Base-by-base conservation (phyloP, 2,113 vertebrate genomes). In the Hyperoodon ampullatus region DNA sequence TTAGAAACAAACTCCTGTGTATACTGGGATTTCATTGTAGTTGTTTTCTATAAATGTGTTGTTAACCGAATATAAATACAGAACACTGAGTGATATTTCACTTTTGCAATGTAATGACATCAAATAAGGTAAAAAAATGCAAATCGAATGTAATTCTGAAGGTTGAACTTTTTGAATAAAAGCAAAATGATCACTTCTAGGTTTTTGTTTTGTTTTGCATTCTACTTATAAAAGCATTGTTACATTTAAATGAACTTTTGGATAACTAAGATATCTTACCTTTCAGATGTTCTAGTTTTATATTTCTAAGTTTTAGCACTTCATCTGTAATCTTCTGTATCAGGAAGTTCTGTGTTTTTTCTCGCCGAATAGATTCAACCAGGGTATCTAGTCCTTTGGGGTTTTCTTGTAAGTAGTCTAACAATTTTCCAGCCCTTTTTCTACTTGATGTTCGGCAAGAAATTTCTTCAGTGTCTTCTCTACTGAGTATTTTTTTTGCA, bases 401-500 rank as follows among this genome's bases (percentile, higher is more conserved):
- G 97, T 99, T 99, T 98, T 99, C 99, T 10, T 99, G 98, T 94
- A 99, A 99, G 71, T 99, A 99, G 98, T 99, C 99, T 98, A 99
- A 39, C 96, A 99, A 80, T 97, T 99, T 99, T 66, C 99, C 99
- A 7, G 99, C 99, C 95, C 98, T 99, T 98, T 99, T 99, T 61
- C 99, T 99, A 88, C 99, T 99, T 2, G 99, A 99, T 93, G 98
- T 99, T 98, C 99, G 98, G 97, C 99, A 99, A 98, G 98, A 99
- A 98, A 99, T 99, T 96, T 99, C 99, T 98, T 99, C 99, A 0
- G 99, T 99, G 42, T 99, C 99, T 61, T 99, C 99, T 94, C 99
- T 98, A 2, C 99, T 99, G 93, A 99, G 98, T 97, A 99, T 99
- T 98, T 99, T 99, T 96, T 99, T 99, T 8, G 99, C 99, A 44